A percentile compares a stretch with the other conserved stretches of the same genome.
Conservation (phyloP, 2,797 vertebrate genomes). For the Natrix natrix region DNA sequence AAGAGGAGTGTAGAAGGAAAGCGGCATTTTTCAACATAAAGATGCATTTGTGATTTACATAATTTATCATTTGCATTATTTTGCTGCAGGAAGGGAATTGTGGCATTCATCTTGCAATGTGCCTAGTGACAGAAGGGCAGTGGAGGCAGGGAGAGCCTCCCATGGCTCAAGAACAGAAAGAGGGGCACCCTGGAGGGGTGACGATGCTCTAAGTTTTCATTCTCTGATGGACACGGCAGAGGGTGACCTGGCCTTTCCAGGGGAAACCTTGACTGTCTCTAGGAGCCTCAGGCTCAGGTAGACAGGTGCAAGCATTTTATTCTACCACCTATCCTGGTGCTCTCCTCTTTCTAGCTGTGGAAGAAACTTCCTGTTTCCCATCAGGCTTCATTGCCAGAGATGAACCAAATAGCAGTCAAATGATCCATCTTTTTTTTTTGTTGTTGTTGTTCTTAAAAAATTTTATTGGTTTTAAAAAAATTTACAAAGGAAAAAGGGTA, state of each 20-base stretch:
- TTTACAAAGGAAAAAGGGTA: too few relatives aligned
- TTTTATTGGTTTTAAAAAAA: too few relatives aligned
- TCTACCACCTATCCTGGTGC: not conserved
- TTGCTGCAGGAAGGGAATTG: not conserved
- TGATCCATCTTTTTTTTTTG: not conserved
- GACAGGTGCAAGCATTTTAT: not conserved
- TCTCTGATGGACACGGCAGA: not conserved
- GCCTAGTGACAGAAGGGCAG: not conserved
- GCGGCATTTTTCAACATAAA: not conserved
- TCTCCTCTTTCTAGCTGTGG: not conserved
- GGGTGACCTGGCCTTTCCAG: not conserved
- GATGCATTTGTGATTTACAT: constrained; percentile 28
- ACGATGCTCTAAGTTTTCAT: not conserved
- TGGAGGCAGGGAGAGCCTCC: not conserved
- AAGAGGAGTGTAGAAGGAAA: not conserved
- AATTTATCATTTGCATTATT: constrained; percentile 35
- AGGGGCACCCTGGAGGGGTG: rapidly evolving
- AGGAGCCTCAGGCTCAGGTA: not conserved
- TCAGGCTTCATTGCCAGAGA: not conserved
- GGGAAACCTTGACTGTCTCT: not conserved
- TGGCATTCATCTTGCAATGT: constrained; percentile 14
- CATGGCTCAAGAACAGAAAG: not conserved
- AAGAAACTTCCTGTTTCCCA: not conserved
- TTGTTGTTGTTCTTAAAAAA: too few relatives aligned
- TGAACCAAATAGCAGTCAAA: not conserved